Evolutionary conservation across 2,113 vertebrate genomes (phyloP).

Genomic region (Chascanopsetta lugubris): DNA sequence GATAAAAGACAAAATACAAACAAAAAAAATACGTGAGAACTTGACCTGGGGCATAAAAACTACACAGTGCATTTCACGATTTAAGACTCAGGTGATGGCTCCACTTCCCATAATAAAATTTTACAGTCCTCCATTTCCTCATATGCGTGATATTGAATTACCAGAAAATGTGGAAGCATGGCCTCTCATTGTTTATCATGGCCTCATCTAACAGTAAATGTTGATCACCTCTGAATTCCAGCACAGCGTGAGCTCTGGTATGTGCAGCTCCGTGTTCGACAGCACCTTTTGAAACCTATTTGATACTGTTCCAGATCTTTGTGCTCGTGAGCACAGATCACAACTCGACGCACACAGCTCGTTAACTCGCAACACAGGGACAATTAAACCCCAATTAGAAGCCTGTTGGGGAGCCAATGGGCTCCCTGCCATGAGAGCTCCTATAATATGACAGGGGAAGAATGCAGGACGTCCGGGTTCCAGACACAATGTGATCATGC

Average conservation of each 20-base stretch:
- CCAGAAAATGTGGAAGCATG: neutral
- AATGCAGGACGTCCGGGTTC: constrained; percentile 11
- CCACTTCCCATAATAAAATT: neutral
- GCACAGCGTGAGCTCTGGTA: constrained; percentile 30
- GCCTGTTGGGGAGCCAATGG: constrained; percentile 33
- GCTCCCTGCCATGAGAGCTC: constrained; percentile 36
- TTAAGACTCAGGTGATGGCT: neutral
- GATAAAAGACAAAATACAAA: no score
- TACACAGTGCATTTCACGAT: neutral
- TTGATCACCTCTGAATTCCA: constrained; percentile 26
- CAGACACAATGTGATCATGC: constrained; percentile 31
- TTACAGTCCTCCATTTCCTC: neutral
- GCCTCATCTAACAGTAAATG: constrained; percentile 24
- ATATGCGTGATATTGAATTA: neutral
- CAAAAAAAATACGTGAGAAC: no score
- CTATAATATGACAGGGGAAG: constrained; percentile 38
- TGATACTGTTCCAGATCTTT: constrained; percentile 33
- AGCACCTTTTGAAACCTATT: constrained; percentile 26
- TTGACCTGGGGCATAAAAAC: neutral
- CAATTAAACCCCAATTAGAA: constrained; percentile 65
- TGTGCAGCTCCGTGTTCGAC: constrained; percentile 28
- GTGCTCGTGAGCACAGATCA: constrained; percentile 23
- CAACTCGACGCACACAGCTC: constrained; percentile 35
- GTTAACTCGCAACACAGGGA: constrained; percentile 52
- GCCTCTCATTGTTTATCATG: constrained; percentile 13